Evolutionary conservation across 2,797 vertebrate species (phyloP).

Genomic region (Amblyopsis hoosieri): DNA sequence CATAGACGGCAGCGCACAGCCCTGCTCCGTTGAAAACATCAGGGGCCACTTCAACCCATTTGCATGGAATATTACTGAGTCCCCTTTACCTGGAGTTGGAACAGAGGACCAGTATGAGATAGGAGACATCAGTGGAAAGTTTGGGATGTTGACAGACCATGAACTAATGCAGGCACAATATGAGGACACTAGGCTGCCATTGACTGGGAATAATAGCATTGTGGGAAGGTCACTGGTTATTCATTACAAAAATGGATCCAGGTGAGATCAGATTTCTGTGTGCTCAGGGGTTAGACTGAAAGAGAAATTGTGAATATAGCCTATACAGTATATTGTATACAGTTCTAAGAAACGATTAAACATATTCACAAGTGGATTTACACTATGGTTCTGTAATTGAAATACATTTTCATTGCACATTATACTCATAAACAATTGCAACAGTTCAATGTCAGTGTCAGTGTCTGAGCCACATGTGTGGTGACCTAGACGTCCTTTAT

Average conservation of each 20-base stretch:
- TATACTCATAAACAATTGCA: too few relatives aligned
- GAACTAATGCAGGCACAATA: constrained; percentile 35
- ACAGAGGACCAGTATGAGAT: constrained; percentile 82
- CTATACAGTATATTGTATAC: too few relatives aligned
- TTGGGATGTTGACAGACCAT: constrained; percentile 62
- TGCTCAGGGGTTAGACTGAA: too few relatives aligned
- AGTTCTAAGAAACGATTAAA: too few relatives aligned
- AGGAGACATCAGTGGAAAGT: constrained; percentile 85
- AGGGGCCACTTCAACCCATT: constrained; percentile 81
- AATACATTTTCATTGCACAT: too few relatives aligned
- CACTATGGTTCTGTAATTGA: too few relatives aligned
- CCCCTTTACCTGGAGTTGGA: constrained; percentile 68
- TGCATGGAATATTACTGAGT: constrained; percentile 50
- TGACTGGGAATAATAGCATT: constrained; percentile 76
- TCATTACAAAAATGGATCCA: constrained; percentile 72
- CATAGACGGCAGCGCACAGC: constrained; percentile 36
- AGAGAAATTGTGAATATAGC: too few relatives aligned
- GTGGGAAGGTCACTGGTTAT: constrained; percentile 79
- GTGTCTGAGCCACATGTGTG: too few relatives aligned
- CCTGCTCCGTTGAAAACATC: constrained; percentile 74
- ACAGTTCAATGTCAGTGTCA: too few relatives aligned
- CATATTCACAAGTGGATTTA: too few relatives aligned
- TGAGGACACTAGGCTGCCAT: constrained; percentile 69
- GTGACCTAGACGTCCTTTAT: too few relatives aligned
- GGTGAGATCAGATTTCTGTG: constrained; percentile 63